Base-by-base conservation (phyloP, 1,140 invertebrate species). In the Pseudoatta argentina region DNA sequence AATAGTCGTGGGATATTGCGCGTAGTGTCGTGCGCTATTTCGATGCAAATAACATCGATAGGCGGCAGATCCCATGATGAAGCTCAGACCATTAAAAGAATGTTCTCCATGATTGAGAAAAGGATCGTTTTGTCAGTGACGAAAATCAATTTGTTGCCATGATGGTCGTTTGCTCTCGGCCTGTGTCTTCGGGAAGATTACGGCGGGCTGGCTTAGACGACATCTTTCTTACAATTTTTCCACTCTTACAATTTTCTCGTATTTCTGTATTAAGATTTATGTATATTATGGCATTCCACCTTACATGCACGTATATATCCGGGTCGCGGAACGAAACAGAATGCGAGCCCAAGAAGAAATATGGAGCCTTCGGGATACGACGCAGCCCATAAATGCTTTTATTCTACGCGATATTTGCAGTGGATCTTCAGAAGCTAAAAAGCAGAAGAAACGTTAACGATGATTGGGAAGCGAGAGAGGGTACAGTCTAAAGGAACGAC, bases 1-100 rank as follows among this genome's bases (percentile, higher is more conserved):
- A 86, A 86, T 48, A 18, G 30, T 39, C 79, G 12, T 21, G 88
- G 85, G 86, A 88, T 91, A 89, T 88, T 87, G 86, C 86, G 73
- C 79, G 67, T 83, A 61, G 82, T 89, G 64, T 24, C 4, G 86
- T 78, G 71, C 55, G 27, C 86, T 69, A 92, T 93, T 91, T 85
- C 91, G 61, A 93, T 93, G 91, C 88, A 92, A 93, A 93, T 93
- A 86, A 92, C 73, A 63, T 16, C 21, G 57, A 66, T 87, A 78
- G 12, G 16, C 14, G 48, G 63, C 16, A 10, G 24, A 21, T 79
- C 48, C 44, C 51, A 16, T 55, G 21, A 14, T n/a, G 53, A 59
- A 21, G 27, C 14, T 14, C 44, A 44, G 34, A 8, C n/a, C 48
- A 44, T 69, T 81, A 57, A 21, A 81, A 24, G 66, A 57, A 55